Evolutionary conservation across 2,797 vertebrate genomes (phyloP).

Genomic region (Epinephelus malabaricus): DNA sequence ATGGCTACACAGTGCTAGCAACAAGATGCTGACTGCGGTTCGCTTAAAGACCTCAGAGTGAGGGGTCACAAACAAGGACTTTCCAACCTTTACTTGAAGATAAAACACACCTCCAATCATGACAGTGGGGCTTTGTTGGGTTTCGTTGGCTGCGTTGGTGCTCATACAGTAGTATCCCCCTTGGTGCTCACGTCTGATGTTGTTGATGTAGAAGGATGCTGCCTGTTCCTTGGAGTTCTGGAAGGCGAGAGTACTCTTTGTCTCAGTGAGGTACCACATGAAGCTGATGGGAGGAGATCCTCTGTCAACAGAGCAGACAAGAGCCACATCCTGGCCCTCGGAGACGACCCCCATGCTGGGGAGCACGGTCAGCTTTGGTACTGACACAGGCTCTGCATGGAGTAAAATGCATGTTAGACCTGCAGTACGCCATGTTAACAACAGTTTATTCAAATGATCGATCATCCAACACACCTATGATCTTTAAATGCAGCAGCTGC

Average conservation of each 20-base stretch:
- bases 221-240: not conserved
- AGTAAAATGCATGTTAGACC: slow-evolving; percentile 12
- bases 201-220: slow-evolving; percentile 44
- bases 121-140: slow-evolving; percentile 37
- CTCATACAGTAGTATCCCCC: slow-evolving; percentile 81
- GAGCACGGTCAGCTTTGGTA: slow-evolving; percentile 58
- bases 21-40: no score
- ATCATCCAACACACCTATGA: slow-evolving; percentile 77
- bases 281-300: slow-evolving; percentile 80
- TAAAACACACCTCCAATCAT: slow-evolving; percentile 72
- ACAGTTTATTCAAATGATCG: not conserved
- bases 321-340: slow-evolving; percentile 76
- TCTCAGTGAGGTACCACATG: slow-evolving; percentile 67
- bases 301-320: slow-evolving; percentile 75
- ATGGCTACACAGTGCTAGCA: no score
- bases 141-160: slow-evolving; percentile 69
- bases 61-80: no score
- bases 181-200: slow-evolving; percentile 48
- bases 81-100: not conserved
- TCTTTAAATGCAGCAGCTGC: slow-evolving; percentile 35
- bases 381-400: slow-evolving; percentile 78
- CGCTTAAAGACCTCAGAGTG: no score
- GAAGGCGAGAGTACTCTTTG: not conserved
- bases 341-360: slow-evolving; percentile 42
- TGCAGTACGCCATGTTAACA: not conserved